Conservation (phyloP, 2,113 vertebrate genomes). For the Thunnus thynnus region DNA sequence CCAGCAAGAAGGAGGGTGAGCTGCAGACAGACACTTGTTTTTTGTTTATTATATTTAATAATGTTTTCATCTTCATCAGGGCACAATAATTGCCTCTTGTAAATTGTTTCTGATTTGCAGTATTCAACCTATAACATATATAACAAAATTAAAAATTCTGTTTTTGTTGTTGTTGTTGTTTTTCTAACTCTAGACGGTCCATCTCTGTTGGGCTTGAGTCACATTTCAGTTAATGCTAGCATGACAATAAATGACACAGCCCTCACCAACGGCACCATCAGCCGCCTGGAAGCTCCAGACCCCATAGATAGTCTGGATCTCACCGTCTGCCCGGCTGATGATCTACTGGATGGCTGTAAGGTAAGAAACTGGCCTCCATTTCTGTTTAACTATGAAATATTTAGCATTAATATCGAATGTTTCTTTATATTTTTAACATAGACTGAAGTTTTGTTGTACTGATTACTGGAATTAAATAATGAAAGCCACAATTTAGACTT, state of each 20-base stretch:
- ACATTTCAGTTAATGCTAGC: conserved; percentile 91
- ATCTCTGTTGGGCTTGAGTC: conserved; percentile 92
- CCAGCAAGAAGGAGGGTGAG: conserved; percentile 84
- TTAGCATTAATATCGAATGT: background rate
- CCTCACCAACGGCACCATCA: conserved; percentile 81
- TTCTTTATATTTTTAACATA: background rate
- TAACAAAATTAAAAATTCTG: background rate
- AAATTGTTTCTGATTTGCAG: background rate
- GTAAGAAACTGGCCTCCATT: conserved; percentile 75
- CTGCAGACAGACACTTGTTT: background rate
- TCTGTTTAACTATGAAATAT: no score
- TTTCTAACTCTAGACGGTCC: conserved; percentile 65
- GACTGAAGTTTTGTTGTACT: background rate
- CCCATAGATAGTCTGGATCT: conserved; percentile 90
- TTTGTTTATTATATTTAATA: conserved; percentile 4
- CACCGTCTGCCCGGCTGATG: conserved; percentile 89
- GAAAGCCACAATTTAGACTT: background rate
- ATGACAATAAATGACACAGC: conserved; percentile 90
- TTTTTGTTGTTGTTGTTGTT: background rate
- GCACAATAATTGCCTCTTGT: background rate
- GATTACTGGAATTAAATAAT: background rate
- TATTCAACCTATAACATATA: background rate
- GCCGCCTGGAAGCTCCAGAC: conserved; percentile 87
- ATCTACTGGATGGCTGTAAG: conserved; percentile 95
- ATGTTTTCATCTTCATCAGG: no score